phyloP scores from a whole-genome alignment of 2,113 vertebrate genomes.

The Oenanthe oenanthe region DNA sequence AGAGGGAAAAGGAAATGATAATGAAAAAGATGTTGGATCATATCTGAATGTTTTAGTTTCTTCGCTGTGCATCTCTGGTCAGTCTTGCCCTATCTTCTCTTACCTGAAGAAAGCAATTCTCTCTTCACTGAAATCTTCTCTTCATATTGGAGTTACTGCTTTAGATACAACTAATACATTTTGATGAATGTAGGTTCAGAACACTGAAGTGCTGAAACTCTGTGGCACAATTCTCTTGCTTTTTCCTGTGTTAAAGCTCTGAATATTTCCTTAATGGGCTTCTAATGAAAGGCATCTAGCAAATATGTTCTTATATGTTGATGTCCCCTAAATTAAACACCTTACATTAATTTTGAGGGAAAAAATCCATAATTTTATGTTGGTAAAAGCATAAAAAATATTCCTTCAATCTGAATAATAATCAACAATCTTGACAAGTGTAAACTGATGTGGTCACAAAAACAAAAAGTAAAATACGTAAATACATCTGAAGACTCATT shows the following conservation, averaged over 20 bases:
- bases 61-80: background rate
- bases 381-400: background rate
- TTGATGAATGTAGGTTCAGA: background rate
- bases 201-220: background rate
- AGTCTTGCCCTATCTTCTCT: background rate
- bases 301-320: background rate
- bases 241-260: background rate
- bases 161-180: background rate
- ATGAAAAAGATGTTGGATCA: accelerated
- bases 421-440: background rate
- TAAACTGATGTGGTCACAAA: background rate
- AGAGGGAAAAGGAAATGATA: no score
- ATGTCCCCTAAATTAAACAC: background rate
- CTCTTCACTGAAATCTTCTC: background rate
- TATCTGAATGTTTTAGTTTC: background rate
- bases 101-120: background rate
- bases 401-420: background rate
- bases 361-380: background rate
- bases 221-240: background rate
- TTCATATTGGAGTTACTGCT: background rate
- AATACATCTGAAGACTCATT: background rate
- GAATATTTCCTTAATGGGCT: background rate
- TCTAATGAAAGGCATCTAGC: background rate
- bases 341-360: background rate
- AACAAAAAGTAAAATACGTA: background rate